A percentile compares a stretch with the other conserved stretches of the same genome.
Conservation (phyloP, 1,140 invertebrate genomes). For the Cotesia typhae region DNA sequence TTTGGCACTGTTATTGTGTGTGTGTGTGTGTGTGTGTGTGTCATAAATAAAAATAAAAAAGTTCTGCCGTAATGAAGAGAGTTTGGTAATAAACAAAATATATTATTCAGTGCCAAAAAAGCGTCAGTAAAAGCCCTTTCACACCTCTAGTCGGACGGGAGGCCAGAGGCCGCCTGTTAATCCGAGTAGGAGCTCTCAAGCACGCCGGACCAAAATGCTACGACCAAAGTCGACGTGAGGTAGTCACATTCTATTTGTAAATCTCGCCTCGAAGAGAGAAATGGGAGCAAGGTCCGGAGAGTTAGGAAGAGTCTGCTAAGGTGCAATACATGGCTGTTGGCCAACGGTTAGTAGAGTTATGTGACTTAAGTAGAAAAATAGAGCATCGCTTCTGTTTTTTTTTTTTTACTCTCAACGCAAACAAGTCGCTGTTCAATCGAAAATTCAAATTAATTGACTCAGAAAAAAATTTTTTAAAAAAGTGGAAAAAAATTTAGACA, state of each 20-base stretch:
- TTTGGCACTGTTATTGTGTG: neutral
- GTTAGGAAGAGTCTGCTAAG: conserved; percentile 64
- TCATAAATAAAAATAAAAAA: no score
- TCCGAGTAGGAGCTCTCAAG: no score
- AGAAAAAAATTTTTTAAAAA: no score
- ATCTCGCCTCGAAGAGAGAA: conserved; percentile 56
- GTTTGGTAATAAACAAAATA: neutral
- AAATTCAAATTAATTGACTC: neutral
- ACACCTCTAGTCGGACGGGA: neutral
- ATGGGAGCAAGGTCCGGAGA: conserved; percentile 66
- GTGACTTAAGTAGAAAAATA: conserved; percentile 60
- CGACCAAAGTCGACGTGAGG: conserved; percentile 1
- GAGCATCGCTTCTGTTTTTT: conserved; percentile 43
- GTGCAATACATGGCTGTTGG: conserved; percentile 61
- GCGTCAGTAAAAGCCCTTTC: conserved; percentile 14
- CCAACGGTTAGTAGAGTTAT: conserved; percentile 59
- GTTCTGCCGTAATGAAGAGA: neutral
- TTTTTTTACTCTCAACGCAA: conserved; percentile 33
- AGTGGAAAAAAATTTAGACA: no score
- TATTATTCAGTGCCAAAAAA: neutral
- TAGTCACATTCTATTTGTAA: conserved; percentile 56
- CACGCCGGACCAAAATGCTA: no score
- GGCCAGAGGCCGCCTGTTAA: neutral
- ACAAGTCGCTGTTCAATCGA: conserved; percentile 32
- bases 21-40: no score